Conservation (phyloP, 2,888 invertebrate species). For the Tricholauxania praeusta region DNA sequence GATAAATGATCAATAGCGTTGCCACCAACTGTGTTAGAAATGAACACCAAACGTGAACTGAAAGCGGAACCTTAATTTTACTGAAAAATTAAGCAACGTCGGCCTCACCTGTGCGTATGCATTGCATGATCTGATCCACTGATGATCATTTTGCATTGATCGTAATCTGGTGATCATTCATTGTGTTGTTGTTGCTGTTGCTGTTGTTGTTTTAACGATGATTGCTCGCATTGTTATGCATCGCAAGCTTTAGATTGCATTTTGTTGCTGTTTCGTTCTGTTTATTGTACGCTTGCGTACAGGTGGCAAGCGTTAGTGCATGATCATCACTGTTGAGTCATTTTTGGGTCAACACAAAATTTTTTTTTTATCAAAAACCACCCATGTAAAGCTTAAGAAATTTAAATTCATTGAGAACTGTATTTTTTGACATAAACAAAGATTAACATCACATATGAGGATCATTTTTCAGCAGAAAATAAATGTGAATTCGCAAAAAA, state of each 20-base stretch:
- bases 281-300: constrained; percentile 50
- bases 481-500: constrained; percentile 29
- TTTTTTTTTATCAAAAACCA: constrained; percentile 35
- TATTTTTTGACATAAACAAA: constrained; percentile 15
- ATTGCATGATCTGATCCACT: too few relatives aligned
- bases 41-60: not conserved
- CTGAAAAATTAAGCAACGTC: not conserved
- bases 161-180: not conserved
- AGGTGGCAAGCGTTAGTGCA: constrained; percentile 53
- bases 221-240: not conserved
- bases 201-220: not conserved
- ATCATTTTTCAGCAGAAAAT: not conserved
- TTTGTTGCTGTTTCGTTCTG: not conserved
- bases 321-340: constrained; percentile 40
- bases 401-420: not conserved
- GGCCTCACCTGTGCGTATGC: too few relatives aligned
- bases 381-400: not conserved
- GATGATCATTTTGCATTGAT: too few relatives aligned
- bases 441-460: not conserved
- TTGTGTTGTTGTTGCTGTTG: not conserved
- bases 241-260: too few relatives aligned
- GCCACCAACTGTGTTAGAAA: too few relatives aligned
- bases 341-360: constrained; percentile 56
- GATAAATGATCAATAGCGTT: too few relatives aligned
- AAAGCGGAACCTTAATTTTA: not conserved